Base-by-base conservation (phyloP, 2,113 vertebrate genomes). In the Chinchilla lanigera region DNA sequence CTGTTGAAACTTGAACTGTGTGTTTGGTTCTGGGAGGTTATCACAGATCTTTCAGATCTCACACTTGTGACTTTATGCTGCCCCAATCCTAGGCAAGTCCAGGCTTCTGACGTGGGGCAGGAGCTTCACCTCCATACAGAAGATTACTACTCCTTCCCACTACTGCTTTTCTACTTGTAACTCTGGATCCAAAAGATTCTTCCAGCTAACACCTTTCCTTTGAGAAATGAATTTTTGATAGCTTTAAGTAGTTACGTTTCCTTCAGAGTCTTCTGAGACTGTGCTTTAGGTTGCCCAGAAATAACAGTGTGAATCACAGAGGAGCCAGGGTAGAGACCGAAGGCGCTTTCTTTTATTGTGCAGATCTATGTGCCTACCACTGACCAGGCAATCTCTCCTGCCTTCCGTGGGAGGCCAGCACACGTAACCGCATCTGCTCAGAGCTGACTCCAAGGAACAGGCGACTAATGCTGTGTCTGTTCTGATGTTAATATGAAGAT, bases 281-380 rank as follows among this genome's bases (percentile, higher is more conserved):
- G 8, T n/a, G 63, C 22, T 86, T 86, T 65, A 77, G 33, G 54
- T 65, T 61, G 17, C n/a, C 9, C 20, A 73, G 50, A 38, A n/a
- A 5, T 26, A 28, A 16, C 1, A 11, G 22, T 35, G 0, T 19
- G 9, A 47, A 56, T 13, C 19, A 17, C n/a, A 50, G 4, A 5
- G 16, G n/a, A 20, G 17, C 7, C 13, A 7, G 56, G 1, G 28
- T 63, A 3, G 19, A 38, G 9, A 7, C 73, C 8, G 1, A 3
- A 0, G 19, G 8, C 3, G 35, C 5, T 77, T 17, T 50, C 20
- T 88, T 47, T 56, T 33, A 5, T 47, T 60, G 60, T 58, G 30
- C 5, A 47, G n/a, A 24, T n/a, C 28, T 93, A 63, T 1, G 1
- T 52, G 75, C 7, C 7, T 26, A 17, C 26, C 5, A 0, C 13